Percentiles rank a stretch among this genome's conserved stretches.
These are phyloP conservation scores for Hyles vespertilio DNA, from an alignment of 1,140 invertebrate species.

Conservation along the genomic window DNA sequence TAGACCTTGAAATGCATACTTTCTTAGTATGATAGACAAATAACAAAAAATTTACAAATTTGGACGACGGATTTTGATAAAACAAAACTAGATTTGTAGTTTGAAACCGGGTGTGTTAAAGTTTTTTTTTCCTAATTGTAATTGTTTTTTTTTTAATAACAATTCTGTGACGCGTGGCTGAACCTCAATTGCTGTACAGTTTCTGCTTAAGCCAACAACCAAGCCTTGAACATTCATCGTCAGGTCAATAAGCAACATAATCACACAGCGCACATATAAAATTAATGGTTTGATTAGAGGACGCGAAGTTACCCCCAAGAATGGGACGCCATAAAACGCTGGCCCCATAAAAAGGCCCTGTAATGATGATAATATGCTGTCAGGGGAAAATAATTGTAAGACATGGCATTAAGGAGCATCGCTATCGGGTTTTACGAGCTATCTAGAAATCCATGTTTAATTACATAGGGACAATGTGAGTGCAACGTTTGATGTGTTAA, in stretches of 20 bases:
- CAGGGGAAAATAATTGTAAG: conserved; percentile 36
- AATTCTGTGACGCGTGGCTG: no score
- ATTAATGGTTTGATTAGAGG: neutral
- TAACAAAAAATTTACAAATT: no score
- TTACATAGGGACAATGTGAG: conserved; percentile 26
- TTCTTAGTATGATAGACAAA: no score
- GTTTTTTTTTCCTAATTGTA: no score
- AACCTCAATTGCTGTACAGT: no score
- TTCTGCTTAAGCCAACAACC: no score
- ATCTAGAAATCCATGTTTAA: conserved; percentile 19
- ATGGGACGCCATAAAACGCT: conserved; percentile 29
- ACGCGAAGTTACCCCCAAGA: conserved; percentile 19
- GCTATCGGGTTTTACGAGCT: conserved; percentile 28
- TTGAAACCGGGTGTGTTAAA: no score
- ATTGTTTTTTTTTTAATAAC: no score
- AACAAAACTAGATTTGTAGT: no score
- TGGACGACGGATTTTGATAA: no score
- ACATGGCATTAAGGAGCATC: conserved; percentile 22
- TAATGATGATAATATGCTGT: conserved; percentile 33
- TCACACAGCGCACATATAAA: neutral
- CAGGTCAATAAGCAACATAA: neutral
- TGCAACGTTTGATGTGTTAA: conserved; percentile 24
- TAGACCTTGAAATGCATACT: no score
- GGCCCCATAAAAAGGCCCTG: conserved; percentile 34
- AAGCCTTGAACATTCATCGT: neutral